Conservation (phyloP, 2,113 vertebrate species). For the Prunella himalayana region DNA sequence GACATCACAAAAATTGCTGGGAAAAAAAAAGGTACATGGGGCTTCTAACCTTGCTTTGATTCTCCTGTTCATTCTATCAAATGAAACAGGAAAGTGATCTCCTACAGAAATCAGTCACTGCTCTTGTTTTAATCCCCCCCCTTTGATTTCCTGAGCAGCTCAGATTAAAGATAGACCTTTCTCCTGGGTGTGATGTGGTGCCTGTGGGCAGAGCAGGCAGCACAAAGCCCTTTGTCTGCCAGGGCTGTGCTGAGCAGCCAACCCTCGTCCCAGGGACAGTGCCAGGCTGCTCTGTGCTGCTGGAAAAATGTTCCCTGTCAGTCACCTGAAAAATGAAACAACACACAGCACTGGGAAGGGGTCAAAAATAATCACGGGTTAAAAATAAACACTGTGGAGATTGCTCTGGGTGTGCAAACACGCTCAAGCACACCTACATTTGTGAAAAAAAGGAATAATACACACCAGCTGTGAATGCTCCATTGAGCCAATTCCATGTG, state of each 20-base stretch:
- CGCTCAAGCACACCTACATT: neutral
- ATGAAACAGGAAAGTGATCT: slow-evolving; percentile 58
- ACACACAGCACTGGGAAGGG: neutral
- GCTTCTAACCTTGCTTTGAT: slow-evolving; percentile 72
- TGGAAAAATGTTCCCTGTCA: slow-evolving; percentile 29
- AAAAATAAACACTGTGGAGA: neutral
- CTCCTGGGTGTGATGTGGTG: slow-evolving; percentile 11
- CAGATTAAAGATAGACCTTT: slow-evolving; percentile 69
- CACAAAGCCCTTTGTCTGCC: slow-evolving; percentile 70
- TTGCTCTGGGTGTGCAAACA: neutral
- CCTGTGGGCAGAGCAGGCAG: slow-evolving; percentile 51
- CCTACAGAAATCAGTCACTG: slow-evolving; percentile 61
- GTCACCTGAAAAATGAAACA: slow-evolving; percentile 14
- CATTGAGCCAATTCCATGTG: neutral
- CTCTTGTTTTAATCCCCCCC: slow-evolving; percentile 68
- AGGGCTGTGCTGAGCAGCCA: slow-evolving; percentile 10
- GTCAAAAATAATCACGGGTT: neutral
- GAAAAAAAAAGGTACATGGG: slow-evolving; percentile 22
- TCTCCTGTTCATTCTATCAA: slow-evolving; percentile 68
- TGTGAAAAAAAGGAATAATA: neutral
- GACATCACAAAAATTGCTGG: slow-evolving; percentile 60
- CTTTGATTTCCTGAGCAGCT: slow-evolving; percentile 69
- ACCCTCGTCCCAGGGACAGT: neutral
- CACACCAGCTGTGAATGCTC: neutral
- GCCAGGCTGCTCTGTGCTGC: neutral